Base-by-base conservation (phyloP, 1,140 invertebrate species). In the Eupeodes corollae region DNA sequence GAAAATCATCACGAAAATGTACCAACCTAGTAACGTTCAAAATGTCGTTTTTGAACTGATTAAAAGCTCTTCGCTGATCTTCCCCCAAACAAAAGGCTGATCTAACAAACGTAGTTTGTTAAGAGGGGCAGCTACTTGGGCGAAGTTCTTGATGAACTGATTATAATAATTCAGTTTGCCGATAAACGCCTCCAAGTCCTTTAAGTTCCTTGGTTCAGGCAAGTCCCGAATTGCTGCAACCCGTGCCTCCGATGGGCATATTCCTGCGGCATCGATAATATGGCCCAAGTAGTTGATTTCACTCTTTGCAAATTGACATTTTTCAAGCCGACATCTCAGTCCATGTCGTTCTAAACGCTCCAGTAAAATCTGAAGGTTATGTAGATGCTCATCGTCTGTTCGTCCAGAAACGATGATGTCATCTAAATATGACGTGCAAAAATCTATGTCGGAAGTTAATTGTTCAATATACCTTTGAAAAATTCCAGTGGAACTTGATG, bases 181-280 rank as follows among this genome's bases (percentile, higher is more conserved):
- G n/a, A n/a, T n/a, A n/a, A n/a, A n/a, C n/a, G n/a, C n/a, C n/a
- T n/a, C n/a, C n/a, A n/a, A n/a, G n/a, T n/a, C n/a, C n/a, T n/a
- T n/a, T n/a, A n/a, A n/a, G n/a, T n/a, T n/a, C n/a, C n/a, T n/a
- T n/a, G n/a, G n/a, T n/a, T n/a, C n/a, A n/a, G n/a, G n/a, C n/a
- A n/a, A n/a, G n/a, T n/a, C n/a, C n/a, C n/a, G n/a, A n/a, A n/a
- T n/a, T n/a, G n/a, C n/a, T n/a, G n/a, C n/a, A n/a, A n/a, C n/a
- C 6, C 71, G 34, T 48, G 67, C 46, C n/a, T 53, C 51, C 16
- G 59, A n/a, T n/a, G n/a, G n/a, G n/a, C n/a, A n/a, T n/a, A n/a
- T n/a, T n/a, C n/a, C n/a, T n/a, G n/a, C n/a, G n/a, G n/a, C n/a
- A n/a, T n/a, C n/a, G 42, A 45, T 70, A 56, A 21, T 47, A 50